These are phyloP conservation scores for Macaria notata DNA, from an alignment of 2,888 invertebrate species.

Conservation along the genomic window DNA sequence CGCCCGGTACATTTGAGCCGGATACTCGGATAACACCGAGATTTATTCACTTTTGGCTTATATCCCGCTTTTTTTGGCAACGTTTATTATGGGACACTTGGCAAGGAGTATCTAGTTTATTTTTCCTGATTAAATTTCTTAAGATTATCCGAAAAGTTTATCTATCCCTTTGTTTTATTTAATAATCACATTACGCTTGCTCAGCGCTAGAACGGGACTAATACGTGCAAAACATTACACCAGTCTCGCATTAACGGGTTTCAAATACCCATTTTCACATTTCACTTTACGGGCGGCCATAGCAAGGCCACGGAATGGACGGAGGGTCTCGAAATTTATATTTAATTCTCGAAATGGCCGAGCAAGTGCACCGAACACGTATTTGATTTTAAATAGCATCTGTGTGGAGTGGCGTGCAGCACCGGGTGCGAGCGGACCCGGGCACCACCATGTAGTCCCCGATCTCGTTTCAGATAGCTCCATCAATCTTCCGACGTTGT, in stretches of 20 bases:
- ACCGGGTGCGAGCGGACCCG: conserved; percentile 39
- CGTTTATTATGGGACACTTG: conserved; percentile 1
- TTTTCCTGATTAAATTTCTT: not conserved
- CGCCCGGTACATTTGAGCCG: conserved; percentile 42
- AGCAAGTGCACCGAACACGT: conserved; percentile 37
- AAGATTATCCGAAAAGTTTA: too few relatives aligned
- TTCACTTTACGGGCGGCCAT: conserved; percentile 5
- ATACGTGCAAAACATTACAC: too few relatives aligned
- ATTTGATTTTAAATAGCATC: conserved; percentile 56
- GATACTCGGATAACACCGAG: conserved; percentile 26
- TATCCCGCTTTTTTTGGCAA: conserved; percentile 5
- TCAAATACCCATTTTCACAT: not conserved
- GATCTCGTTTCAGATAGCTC: conserved; percentile 73
- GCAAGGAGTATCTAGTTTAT: conserved; percentile 2
- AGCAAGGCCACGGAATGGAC: conserved; percentile 10
- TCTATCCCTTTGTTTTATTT: not conserved
- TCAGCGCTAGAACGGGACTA: not conserved
- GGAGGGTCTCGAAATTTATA: conserved; percentile 15
- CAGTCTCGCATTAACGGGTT: not conserved
- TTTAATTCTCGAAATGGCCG: conserved; percentile 31
- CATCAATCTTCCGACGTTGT: conserved; percentile 75
- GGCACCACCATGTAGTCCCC: conserved; percentile 48
- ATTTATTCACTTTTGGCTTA: conserved; percentile 16
- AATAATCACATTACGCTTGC: not conserved
- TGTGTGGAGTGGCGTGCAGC: conserved; percentile 46